phyloP scores from a whole-genome alignment of 2,888 invertebrate genomes.

The Hoplodrina ambigua region DNA sequence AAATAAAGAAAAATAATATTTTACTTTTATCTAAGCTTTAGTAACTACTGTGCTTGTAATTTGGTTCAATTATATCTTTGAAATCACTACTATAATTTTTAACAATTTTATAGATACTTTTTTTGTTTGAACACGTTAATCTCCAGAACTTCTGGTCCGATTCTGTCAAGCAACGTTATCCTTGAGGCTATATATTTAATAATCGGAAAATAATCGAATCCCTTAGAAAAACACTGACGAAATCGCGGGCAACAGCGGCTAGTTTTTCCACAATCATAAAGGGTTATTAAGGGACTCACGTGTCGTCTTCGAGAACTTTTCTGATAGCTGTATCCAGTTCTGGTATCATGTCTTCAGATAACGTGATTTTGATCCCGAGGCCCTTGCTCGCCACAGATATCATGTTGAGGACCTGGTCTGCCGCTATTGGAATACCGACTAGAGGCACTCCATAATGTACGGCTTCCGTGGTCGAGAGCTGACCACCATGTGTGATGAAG shows the following conservation, averaged over 20 bases:
- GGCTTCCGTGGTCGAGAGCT: conserved; percentile 80
- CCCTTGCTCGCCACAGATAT: conserved; percentile 73
- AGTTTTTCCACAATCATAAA: too few species aligned
- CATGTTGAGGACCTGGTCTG: conserved; percentile 81
- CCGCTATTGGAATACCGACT: conserved; percentile 78
- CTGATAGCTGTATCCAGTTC: conserved; percentile 70
- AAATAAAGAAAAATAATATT: conserved; percentile 49
- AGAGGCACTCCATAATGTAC: conserved; percentile 82
- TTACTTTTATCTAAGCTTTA: neutral
- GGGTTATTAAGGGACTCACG: conserved; percentile 54
- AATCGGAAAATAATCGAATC: too few species aligned
- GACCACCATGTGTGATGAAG: conserved; percentile 84
- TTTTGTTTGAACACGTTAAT: too few species aligned
- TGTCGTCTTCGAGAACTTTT: conserved; percentile 69
- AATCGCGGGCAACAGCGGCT: too few species aligned
- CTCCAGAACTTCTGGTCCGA: too few species aligned
- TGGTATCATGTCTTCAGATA: conserved; percentile 71
- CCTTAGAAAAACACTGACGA: too few species aligned
- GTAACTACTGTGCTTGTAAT: too few species aligned
- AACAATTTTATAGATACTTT: too few species aligned
- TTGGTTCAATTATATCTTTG: too few species aligned
- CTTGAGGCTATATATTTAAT: too few species aligned
- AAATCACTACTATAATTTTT: too few species aligned
- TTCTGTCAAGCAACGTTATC: too few species aligned
- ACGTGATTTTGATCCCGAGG: conserved; percentile 71